Percentiles rank a stretch among this genome's conserved stretches.
phyloP scores from a whole-genome alignment of 2,113 vertebrate genomes.

The Trinectes maculatus region DNA sequence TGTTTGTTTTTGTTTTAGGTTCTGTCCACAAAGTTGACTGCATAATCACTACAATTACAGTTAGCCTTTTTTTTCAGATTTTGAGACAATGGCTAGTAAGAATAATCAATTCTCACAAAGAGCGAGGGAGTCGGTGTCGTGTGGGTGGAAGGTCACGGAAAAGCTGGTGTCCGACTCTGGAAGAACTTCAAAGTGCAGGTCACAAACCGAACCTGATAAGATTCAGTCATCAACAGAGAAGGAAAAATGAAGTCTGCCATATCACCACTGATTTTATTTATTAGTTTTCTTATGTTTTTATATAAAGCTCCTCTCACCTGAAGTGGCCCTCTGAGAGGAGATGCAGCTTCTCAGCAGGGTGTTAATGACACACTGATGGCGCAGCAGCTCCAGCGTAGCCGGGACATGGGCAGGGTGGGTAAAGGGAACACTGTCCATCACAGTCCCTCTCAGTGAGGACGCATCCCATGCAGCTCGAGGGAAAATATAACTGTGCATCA shows the following conservation, averaged over 20 bases:
- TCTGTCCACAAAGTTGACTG: no score
- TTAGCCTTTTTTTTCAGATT: no score
- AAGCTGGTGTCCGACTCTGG: slow-evolving; percentile 81
- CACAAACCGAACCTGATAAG: slow-evolving; percentile 66
- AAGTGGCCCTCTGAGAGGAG: slow-evolving; percentile 18
- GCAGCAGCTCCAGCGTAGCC: slow-evolving; percentile 80
- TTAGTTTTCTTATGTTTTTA: background rate
- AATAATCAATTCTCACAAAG: slow-evolving; percentile 81
- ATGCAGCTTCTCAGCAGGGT: slow-evolving; percentile 84
- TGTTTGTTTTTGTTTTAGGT: no score
- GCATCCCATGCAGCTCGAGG: slow-evolving; percentile 60
- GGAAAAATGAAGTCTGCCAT: no score
- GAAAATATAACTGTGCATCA: slow-evolving; percentile 80
- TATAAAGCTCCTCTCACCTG: slow-evolving; percentile 62
- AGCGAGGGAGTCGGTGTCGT: slow-evolving; percentile 73
- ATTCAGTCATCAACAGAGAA: no score
- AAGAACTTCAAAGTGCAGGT: slow-evolving; percentile 83
- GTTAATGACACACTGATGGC: slow-evolving; percentile 83
- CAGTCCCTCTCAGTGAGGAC: slow-evolving; percentile 58
- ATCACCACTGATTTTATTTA: no score
- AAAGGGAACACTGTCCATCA: slow-evolving; percentile 83
- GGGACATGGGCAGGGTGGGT: slow-evolving; percentile 83
- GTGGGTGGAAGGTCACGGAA: slow-evolving; percentile 83
- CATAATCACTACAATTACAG: no score
- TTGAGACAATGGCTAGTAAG: no score